Evolutionary conservation across 2,797 vertebrate species (phyloP), one percentile per base, ranked within the genome.

Genomic region (Hypotaenidia okinawae): DNA sequence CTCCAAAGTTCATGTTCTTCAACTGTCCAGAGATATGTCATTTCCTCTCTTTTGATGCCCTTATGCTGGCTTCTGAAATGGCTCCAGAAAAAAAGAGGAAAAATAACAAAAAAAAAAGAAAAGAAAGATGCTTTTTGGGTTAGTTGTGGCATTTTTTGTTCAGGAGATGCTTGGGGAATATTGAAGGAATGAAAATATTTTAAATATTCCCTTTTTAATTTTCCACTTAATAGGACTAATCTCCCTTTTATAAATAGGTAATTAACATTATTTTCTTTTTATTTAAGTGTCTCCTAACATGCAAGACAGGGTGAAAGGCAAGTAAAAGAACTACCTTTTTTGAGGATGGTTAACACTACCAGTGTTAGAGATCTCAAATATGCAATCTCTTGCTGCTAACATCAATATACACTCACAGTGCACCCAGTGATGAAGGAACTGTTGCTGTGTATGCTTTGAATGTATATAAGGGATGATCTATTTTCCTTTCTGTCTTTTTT

Each of bases 391-490:
- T 93, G 89, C 95, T 95, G 75, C 91, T 93, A 89, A 92, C 93
- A 95, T 96, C 94, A 94, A 92, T 95, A 85, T 33, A 74, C 86
- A 68, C 90, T 94, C 66, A 25, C 77, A 94, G 83, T 58, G 76
- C 59, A 87, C 76, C 77, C 87, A 86, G 79, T 76, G 81, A 88
- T 87, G 83, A 88, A 90, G 94, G 92, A 93, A 91, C 87, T 95
- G 89, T 91, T 95, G 87, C 73, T 84, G 43, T 95, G 69, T 94
- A 92, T 80, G 89, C 75, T 94, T 69, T 93, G 96, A 95, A 96
- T 96, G 94, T 89, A 89, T 89, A 91, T 94, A 95, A 95, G 77
- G 72, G 82, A 90, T 93, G 84, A 91, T 84, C 91, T 87, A 58
- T 86, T 92, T 93, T 95, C 73, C 80, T 93, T 89, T 87, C 64